Percentiles rank a stretch among this genome's conserved stretches.
Conservation (phyloP, 2,113 vertebrate species). For the Strix uralensis region DNA sequence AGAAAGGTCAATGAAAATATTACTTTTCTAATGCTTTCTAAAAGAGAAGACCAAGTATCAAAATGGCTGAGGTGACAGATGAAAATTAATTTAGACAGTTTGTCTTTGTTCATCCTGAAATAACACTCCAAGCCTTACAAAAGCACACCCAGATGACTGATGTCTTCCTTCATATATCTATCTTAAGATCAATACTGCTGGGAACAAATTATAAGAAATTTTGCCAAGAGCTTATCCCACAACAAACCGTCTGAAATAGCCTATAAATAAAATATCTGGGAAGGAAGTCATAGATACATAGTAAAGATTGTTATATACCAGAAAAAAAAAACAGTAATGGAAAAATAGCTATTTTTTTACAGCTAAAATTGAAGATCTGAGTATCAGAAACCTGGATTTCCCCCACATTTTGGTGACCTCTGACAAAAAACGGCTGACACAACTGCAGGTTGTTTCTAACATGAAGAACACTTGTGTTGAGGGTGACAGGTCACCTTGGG, state of each 20-base stretch:
- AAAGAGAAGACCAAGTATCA: conserved; percentile 4
- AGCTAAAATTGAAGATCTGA: conserved; percentile 51
- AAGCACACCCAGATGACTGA: conserved; percentile 50
- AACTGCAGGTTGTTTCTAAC: background rate
- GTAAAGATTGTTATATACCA: conserved; percentile 43
- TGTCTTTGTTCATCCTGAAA: conserved; percentile 36
- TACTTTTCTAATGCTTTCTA: conserved; percentile 1
- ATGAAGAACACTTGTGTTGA: background rate
- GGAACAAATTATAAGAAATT: conserved; percentile 53
- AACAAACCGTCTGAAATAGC: conserved; percentile 69
- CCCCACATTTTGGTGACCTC: conserved; percentile 54
- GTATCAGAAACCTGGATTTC: conserved; percentile 57
- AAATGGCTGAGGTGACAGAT: conserved; percentile 1
- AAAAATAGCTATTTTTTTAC: conserved; percentile 63
- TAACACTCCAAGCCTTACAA: conserved; percentile 24
- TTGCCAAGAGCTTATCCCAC: conserved; percentile 61
- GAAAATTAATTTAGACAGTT: conserved; percentile 49
- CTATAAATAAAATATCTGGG: conserved; percentile 71
- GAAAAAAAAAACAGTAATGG: conserved; percentile 46
- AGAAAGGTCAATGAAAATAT: conserved; percentile 43
- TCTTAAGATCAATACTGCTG: conserved; percentile 24
- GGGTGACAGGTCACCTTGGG: background rate
- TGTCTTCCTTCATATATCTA: background rate
- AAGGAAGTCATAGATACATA: conserved; percentile 58
- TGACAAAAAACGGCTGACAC: background rate